Evolutionary conservation across 2,888 invertebrate genomes (phyloP).

Genomic region (Caenorhabditis sp.): DNA sequence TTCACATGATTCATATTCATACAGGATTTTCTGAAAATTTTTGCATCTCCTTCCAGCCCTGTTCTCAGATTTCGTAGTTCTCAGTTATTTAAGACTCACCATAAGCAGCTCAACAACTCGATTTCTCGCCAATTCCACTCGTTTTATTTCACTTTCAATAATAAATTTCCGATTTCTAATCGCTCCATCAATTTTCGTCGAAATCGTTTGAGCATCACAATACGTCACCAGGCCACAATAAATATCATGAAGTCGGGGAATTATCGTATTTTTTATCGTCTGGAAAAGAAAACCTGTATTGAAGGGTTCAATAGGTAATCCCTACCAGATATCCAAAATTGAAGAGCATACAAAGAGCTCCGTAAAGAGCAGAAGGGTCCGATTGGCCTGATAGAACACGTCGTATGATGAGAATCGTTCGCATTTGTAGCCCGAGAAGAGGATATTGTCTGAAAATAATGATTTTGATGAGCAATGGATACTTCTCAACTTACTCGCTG

Average conservation of each 20-base stretch:
- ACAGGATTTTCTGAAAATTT: constrained; percentile 32
- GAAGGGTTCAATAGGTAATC: no score
- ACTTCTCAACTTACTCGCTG: constrained; percentile 7
- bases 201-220: neutral
- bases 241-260: constrained; percentile 37
- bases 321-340: constrained; percentile 36
- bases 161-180: constrained; percentile 21
- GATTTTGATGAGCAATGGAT: no score
- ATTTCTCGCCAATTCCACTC: constrained; percentile 24
- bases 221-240: constrained; percentile 11
- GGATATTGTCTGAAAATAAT: constrained; percentile 19
- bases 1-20: constrained; percentile 28
- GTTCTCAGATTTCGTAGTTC: no score
- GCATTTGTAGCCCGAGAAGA: constrained; percentile 13
- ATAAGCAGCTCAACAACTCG: constrained; percentile 30
- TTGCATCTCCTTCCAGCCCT: neutral
- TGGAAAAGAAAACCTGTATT: no score
- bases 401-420: constrained; percentile 21
- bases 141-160: constrained; percentile 16
- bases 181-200: constrained; percentile 6
- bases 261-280: constrained; percentile 22
- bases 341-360: constrained; percentile 30
- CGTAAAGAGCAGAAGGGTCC: constrained; percentile 26
- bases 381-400: constrained; percentile 13
- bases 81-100: no score